phyloP scores from a whole-genome alignment of 2,888 invertebrate genomes.

The Tipula vernalis region DNA sequence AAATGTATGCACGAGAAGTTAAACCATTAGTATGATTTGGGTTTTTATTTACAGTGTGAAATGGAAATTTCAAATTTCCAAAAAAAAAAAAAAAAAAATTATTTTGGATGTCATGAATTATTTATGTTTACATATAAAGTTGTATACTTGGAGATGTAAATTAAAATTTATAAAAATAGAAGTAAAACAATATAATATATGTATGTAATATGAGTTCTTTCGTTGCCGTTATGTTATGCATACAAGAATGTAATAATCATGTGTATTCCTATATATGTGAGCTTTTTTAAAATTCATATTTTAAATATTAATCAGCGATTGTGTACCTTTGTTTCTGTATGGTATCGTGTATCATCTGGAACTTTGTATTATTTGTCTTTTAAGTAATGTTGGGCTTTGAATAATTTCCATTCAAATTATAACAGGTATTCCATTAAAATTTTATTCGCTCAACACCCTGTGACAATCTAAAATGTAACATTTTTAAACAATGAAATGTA shows the following conservation, averaged over 20 bases:
- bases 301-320: background rate
- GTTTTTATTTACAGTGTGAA: background rate
- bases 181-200: background rate
- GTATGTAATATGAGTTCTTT: background rate
- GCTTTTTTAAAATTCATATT: background rate
- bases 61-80: background rate
- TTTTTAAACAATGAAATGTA: too few species aligned
- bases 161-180: background rate
- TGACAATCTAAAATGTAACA: too few species aligned
- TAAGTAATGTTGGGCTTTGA: too few species aligned
- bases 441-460: too few species aligned
- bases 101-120: background rate
- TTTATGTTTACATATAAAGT: background rate
- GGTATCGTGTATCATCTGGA: too few species aligned
- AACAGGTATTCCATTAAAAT: too few species aligned
- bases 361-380: too few species aligned
- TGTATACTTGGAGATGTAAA: background rate
- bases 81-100: background rate
- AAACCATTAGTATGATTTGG: background rate
- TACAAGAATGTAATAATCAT: background rate
- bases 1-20: background rate
- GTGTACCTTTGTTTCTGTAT: too few species aligned
- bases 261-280: background rate
- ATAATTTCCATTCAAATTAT: too few species aligned
- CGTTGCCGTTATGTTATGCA: background rate